Evolutionary conservation across 2,888 invertebrate species (phyloP), one percentile per base, ranked within the genome.

Genomic region (Philonicus albiceps): DNA sequence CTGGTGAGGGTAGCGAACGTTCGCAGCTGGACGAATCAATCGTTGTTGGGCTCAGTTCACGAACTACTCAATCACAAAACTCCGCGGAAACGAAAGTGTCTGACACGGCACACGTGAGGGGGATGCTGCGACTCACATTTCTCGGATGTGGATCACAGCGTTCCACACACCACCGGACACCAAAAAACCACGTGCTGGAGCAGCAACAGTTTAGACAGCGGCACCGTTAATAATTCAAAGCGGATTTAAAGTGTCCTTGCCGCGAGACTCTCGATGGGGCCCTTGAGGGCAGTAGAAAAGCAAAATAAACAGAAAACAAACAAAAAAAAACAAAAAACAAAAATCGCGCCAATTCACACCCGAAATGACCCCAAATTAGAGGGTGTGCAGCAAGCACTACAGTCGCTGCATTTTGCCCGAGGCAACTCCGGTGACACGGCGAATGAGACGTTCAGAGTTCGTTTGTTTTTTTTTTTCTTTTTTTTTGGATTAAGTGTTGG

Each of bases 161-260:
- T 16, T 13, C 30, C 30, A 19, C 19, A n/a, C n/a, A n/a, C n/a
- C n/a, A 74, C 74, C n/a, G 31, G 74, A 31, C 34, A 31, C 74
- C 1, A n/a, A 16, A 22, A 73, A 19, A 16, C 31, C 74, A 74
- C 74, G 74, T 74, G 74, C 37, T 27, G 49, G n/a, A 11, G 74
- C 74, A 74, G 74, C 74, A 74, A 74, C 74, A 74, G 74, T 74
- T n/a, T 74, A 74, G 27, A 31, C 40, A n/a, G 27, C 73, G 27
- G 74, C n/a, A 11, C 27, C 13, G 30, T 74, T 31, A 74, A 74
- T 74, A 74, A 74, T 74, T 74, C 19, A 74, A 74, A 31, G 34
- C n/a, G 49, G 19, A 34, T 30, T 74, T 16, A 74, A 43, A 74
- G 74, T 74, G 74, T 34, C 74, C 74, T 74, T 31, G 74, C 30